These are phyloP conservation scores for Drosophila pseudoananassae DNA, from an alignment of 1,140 invertebrate genomes.

Conservation along the genomic window DNA sequence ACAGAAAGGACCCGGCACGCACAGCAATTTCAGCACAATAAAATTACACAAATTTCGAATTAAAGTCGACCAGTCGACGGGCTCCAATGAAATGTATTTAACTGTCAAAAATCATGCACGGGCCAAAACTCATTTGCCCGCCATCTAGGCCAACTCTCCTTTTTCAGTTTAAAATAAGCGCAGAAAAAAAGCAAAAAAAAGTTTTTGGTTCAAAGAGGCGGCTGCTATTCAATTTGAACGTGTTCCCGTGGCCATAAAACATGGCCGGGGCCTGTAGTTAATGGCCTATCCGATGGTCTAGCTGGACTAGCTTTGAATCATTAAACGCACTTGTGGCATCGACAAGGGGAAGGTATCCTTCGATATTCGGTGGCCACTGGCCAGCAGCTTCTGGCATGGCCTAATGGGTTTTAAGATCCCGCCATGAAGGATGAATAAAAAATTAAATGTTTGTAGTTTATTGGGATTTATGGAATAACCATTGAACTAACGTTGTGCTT, in stretches of 20 bases:
- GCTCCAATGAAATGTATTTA: slow-evolving; percentile 37
- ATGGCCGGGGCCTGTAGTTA: slow-evolving; percentile 71
- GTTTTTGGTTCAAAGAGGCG: slow-evolving; percentile 35
- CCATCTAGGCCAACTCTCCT: slow-evolving; percentile 1
- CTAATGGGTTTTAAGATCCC: slow-evolving; percentile 40
- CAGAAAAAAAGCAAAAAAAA: slow-evolving; percentile 13
- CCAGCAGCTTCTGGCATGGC: slow-evolving; percentile 11
- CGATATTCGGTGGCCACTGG: slow-evolving; percentile 18
- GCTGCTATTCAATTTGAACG: slow-evolving; percentile 48
- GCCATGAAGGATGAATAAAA: slow-evolving; percentile 18
- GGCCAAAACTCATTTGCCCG: slow-evolving; percentile 12
- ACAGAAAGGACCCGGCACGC: slow-evolving; percentile 53
- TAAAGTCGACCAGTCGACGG: slow-evolving; percentile 36
- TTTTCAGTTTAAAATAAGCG: slow-evolving; percentile 46
- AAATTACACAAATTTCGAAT: slow-evolving; percentile 69
- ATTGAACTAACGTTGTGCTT: neutral
- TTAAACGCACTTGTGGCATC: slow-evolving; percentile 73
- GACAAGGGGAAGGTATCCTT: slow-evolving; percentile 11
- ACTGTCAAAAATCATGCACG: slow-evolving; percentile 61
- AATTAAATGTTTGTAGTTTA: slow-evolving; percentile 24
- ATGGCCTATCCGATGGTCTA: slow-evolving; percentile 64
- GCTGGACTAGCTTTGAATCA: slow-evolving; percentile 60
- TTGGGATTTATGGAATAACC: slow-evolving; percentile 16
- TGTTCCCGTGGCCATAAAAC: slow-evolving; percentile 74
- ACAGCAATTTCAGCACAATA: slow-evolving; percentile 40